phyloP scores from a whole-genome alignment of 2,888 invertebrate species.

The Eupithecia centaureata region DNA sequence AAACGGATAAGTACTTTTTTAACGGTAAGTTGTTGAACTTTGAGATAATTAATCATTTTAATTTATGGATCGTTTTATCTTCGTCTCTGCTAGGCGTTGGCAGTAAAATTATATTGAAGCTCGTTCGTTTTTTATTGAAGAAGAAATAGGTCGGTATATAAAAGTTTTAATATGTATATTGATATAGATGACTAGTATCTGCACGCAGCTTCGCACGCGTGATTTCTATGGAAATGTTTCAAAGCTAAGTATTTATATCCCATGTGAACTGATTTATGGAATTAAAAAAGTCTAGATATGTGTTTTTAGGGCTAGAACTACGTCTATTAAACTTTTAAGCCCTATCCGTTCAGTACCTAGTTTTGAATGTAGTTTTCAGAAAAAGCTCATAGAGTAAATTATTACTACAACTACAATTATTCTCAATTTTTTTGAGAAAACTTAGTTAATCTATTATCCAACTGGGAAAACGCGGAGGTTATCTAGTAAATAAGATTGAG shows the following conservation, averaged over 20 bases:
- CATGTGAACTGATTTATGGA: too few relatives aligned
- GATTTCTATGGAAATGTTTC: too few relatives aligned
- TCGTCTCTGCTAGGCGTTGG: constrained; percentile 14
- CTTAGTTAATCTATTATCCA: not conserved
- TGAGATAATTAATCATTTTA: constrained; percentile 28
- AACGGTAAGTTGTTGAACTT: constrained; percentile 48
- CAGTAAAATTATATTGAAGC: constrained; percentile 19
- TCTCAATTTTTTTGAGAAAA: not conserved
- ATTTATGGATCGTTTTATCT: constrained; percentile 20
- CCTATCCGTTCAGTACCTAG: too few relatives aligned
- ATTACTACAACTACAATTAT: too few relatives aligned
- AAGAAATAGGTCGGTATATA: not conserved
- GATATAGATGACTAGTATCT: too few relatives aligned
- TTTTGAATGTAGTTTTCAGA: too few relatives aligned
- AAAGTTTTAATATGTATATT: too few relatives aligned
- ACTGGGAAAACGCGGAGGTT: not conserved
- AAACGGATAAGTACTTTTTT: constrained; percentile 61
- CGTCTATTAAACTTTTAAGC: too few relatives aligned
- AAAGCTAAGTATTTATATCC: too few relatives aligned
- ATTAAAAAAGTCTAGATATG: too few relatives aligned
- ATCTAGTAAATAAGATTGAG: not conserved
- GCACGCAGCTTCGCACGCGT: too few relatives aligned
- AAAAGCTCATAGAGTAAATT: not conserved
- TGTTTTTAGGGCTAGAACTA: too few relatives aligned
- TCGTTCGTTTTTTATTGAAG: constrained; percentile 19